A percentile compares a stretch with the other conserved stretches of the same genome.
Evolutionary conservation across 2,888 invertebrate species (phyloP).

Genomic region (Oscheius sp.): DNA sequence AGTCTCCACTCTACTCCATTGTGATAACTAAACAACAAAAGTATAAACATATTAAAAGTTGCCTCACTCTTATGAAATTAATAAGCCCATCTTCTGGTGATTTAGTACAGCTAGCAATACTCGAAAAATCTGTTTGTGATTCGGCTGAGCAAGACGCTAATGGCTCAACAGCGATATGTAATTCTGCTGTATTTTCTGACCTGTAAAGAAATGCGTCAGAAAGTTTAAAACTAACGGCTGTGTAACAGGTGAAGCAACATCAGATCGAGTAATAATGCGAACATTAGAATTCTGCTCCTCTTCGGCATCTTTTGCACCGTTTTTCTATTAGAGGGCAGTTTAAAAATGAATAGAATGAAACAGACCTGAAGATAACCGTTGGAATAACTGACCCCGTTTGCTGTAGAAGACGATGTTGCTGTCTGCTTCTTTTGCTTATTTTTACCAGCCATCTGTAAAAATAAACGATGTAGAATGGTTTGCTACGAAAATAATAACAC

Average conservation of each 20-base stretch:
- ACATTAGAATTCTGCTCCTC: slow-evolving; percentile 20
- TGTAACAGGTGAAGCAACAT: background rate
- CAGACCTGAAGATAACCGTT: slow-evolving; percentile 12
- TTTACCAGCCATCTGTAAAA: slow-evolving; percentile 13
- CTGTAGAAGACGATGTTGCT: background rate
- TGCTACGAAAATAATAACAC: background rate
- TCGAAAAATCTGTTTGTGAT: slow-evolving; percentile 26
- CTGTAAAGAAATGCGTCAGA: background rate
- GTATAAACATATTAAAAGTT: background rate
- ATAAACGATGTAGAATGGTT: background rate
- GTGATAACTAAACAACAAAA: slow-evolving; percentile 41
- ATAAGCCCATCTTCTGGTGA: slow-evolving; percentile 32
- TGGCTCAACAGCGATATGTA: background rate
- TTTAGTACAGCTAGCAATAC: slow-evolving; percentile 33
- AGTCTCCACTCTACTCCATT: slow-evolving; percentile 51
- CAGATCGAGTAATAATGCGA: background rate
- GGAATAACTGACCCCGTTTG: background rate
- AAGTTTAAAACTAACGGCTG: background rate
- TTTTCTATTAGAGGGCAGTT: background rate
- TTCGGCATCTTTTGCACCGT: slow-evolving; percentile 4
- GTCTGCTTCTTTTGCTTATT: slow-evolving; percentile 15
- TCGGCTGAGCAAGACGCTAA: slow-evolving; percentile 30
- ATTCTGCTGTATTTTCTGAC: background rate
- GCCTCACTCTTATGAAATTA: slow-evolving; percentile 39
- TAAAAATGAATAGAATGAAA: slow-evolving; percentile 3